phyloP scores from a whole-genome alignment of 1,140 invertebrate species.

The Drosophila parvula region DNA sequence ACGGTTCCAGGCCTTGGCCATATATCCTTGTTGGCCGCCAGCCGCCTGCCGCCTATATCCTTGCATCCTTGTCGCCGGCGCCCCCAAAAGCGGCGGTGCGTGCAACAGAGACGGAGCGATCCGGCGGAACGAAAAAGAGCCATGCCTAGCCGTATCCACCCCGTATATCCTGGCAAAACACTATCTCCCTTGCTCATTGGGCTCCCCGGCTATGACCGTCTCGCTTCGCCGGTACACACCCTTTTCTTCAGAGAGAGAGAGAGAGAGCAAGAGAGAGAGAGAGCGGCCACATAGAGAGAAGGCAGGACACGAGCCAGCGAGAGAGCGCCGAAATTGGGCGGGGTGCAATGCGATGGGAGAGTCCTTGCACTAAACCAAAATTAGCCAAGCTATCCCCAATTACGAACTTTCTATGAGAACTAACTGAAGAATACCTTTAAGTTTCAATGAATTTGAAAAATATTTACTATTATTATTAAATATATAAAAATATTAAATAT shows the following conservation, averaged over 20 bases:
- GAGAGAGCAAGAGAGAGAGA: constrained; percentile 9
- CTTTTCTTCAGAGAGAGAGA: constrained; percentile 43
- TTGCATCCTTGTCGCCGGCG: constrained; percentile 50
- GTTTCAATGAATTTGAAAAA: background rate
- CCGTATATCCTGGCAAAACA: constrained; percentile 11
- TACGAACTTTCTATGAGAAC: too few species aligned
- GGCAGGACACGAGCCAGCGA: background rate
- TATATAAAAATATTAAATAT: background rate
- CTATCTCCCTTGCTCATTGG: background rate
- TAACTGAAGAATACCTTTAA: background rate
- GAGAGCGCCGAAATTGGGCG: constrained; percentile 8
- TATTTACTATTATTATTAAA: background rate
- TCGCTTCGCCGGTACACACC: constrained; percentile 61
- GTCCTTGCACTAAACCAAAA: background rate
- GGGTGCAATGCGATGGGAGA: background rate
- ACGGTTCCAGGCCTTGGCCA: constrained; percentile 41
- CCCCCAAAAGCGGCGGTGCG: constrained; percentile 16
- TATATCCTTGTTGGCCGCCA: constrained; percentile 11
- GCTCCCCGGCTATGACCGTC: background rate
- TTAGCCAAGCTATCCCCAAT: background rate
- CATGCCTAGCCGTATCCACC: constrained; percentile 30
- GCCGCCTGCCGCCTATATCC: constrained; percentile 20
- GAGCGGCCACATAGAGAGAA: background rate
- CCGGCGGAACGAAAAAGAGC: constrained; percentile 9
- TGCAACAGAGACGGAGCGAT: constrained; percentile 25